Base-by-base conservation (phyloP, 2,113 vertebrate species). In the Sialia sialis region DNA sequence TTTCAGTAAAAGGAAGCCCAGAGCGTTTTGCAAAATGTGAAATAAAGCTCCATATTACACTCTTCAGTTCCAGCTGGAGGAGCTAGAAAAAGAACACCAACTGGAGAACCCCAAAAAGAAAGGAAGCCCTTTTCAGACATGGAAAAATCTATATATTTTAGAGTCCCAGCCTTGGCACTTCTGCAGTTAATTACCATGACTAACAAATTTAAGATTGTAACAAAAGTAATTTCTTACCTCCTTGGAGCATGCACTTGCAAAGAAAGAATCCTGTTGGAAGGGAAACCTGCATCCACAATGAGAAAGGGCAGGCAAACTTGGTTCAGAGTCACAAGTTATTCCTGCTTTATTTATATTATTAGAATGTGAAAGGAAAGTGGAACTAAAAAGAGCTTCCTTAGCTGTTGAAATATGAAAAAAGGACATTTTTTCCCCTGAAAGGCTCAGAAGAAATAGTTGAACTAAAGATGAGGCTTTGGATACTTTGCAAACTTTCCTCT, bases 141-240 rank as follows among this genome's bases (percentile, higher is more conserved):
- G 3, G 41, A 77, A 29, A 6, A 15, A 67, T 22, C 21, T 36
- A 15, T 0, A 0, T 22, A 13, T 46, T 90, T 25, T 30, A 29
- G 21, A 56, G 16, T 13, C 19, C 38, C 22, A 77, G 9, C 6
- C 7, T 23, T 23, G 8, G 52, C 15, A 72, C 18, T 67, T 46
- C 36, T 29, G 9, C 23, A 68, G 30, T 14, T 58, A 55, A 62
- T 38, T 17, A n/a, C 20, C 21, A 41, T 34, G 38, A 52, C 4
- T 74, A 74, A 60, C 6, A 49, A 13, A 22, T 38, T 8, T 25
- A 73, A 69, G 9, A 23, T 1, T 18, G 17, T 6, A 79, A 34
- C 29, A 77, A 55, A 80, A 74, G 23, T 17, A 22, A 41, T 59
- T 30, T 59, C 95, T 95, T 94, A 97, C 91, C 80, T 94, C 30